A percentile compares a stretch with the other conserved stretches of the same genome.
phyloP scores from a whole-genome alignment of 2,888 invertebrate genomes.

The Microdon myrmicae region DNA sequence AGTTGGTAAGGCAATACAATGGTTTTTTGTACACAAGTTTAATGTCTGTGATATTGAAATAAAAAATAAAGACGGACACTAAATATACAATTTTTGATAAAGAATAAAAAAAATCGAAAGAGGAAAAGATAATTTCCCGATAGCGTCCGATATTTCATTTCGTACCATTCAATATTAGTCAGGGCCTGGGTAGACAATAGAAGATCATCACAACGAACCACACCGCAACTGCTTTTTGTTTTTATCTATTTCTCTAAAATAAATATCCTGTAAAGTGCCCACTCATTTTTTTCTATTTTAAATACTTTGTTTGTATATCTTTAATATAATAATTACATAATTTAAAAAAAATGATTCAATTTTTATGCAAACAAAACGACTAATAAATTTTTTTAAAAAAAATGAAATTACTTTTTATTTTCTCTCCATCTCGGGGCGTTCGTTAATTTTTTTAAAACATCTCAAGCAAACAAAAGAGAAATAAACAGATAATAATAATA shows the following conservation, averaged over 20 bases:
- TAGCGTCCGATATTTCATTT: neutral
- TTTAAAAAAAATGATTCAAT: constrained; percentile 15
- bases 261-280: constrained; percentile 18
- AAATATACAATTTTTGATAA: too few relatives aligned
- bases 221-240: neutral
- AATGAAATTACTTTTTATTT: constrained; percentile 43
- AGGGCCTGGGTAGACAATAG: constrained; percentile 5
- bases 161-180: too few relatives aligned
- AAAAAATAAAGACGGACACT: constrained; percentile 41
- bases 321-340: constrained; percentile 4
- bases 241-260: too few relatives aligned
- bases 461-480: neutral
- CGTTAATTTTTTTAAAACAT: constrained; percentile 17
- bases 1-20: neutral
- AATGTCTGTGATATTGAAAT: constrained; percentile 41
- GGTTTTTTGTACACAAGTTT: neutral
- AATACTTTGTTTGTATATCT: neutral
- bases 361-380: constrained; percentile 22
- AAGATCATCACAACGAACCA: constrained; percentile 27
- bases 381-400: constrained; percentile 22
- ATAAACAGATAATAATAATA: constrained; percentile 2
- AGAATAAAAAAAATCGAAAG: too few relatives aligned
- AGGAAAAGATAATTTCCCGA: too few relatives aligned
- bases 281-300: constrained; percentile 4
- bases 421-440: constrained; percentile 6